A percentile compares a stretch with the other conserved stretches of the same genome.
Conservation (phyloP, 2,888 invertebrate species). For the Himalopsyche japonica region DNA sequence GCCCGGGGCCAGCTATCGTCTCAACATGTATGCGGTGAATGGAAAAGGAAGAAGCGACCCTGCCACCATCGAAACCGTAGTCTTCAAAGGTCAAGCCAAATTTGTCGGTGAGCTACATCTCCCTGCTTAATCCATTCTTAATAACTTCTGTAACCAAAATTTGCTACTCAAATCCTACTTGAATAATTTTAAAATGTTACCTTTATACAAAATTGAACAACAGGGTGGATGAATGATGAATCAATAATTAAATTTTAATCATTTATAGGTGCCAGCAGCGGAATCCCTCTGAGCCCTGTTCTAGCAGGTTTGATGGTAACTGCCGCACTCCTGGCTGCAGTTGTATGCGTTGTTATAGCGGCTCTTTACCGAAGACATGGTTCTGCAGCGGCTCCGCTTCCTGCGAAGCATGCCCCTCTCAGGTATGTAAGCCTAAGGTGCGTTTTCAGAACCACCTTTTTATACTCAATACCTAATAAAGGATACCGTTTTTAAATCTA, state of each 20-base stretch:
- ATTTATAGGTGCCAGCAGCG: constrained; percentile 63
- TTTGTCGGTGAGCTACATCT: constrained; percentile 69
- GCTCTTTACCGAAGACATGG: constrained; percentile 70
- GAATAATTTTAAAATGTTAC: too few species aligned
- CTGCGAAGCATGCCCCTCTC: constrained; percentile 57
- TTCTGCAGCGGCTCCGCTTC: constrained; percentile 57
- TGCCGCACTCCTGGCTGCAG: constrained; percentile 74
- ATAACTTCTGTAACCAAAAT: too few species aligned
- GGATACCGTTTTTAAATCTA: too few species aligned
- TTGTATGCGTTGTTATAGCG: constrained; percentile 76
- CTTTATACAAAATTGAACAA: too few species aligned
- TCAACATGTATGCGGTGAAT: constrained; percentile 83
- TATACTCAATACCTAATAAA: too few species aligned
- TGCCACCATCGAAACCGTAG: constrained; percentile 80
- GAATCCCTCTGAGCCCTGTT: constrained; percentile 73
- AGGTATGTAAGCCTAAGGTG: constrained; percentile 46
- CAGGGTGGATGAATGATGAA: too few species aligned
- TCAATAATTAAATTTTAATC: background rate
- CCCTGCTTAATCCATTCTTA: too few species aligned
- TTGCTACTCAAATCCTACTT: too few species aligned
- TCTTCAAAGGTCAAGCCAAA: constrained; percentile 84
- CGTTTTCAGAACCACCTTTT: background rate
- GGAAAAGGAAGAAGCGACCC: constrained; percentile 87
- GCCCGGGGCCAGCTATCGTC: constrained; percentile 75
- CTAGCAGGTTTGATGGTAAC: constrained; percentile 76